Evolutionary conservation across 1,140 invertebrate genomes (phyloP), one percentile per base, ranked within the genome.

Genomic region (Anthonomus grandis): DNA sequence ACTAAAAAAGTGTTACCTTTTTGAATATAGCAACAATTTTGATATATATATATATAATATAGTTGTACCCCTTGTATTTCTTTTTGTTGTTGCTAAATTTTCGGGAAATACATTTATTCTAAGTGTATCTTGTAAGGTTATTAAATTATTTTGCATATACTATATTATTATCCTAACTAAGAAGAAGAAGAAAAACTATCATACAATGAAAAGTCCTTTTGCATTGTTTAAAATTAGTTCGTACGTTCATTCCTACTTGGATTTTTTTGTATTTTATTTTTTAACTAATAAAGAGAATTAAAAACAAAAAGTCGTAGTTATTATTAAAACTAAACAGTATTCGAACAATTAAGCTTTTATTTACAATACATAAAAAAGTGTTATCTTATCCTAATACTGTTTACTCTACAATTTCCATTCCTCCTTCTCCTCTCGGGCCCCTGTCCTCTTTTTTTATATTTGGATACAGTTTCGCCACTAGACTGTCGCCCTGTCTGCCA

Each of bases 401-500:
- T 61, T 61, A 70, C 49, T 71, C 70, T 6, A 70, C 64, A 49
- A n/a, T n/a, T n/a, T 69, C 70, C 66, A 71, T 71, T 24, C 47
- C 60, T 15, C 36, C 59, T 50, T 70, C 68, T 36, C 50, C 51
- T 56, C 65, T 57, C 2, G 61, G 57, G 2, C 52, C 64, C 19
- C 64, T 41, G 41, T 72, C 69, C 17, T 78, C 74, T 18, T 63
- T 66, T 19, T 86, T 85, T 18, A 91, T 75, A 64, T 91, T 87
- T 0, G 85, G 79, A 75, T 94, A 95, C 1, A 95, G 70, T 63
- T 87, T 87, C 0, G 89, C 88, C 24, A 85, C 75, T 31, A 83
- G 81, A 13, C 68, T 65, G 0, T 84, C 85, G 44, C 83, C 85
- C 22, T 85, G 64, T 24, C 90, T 76, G 0, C 91, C 92, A 3